Evolutionary conservation across 2,113 vertebrate genomes (phyloP).

Genomic region (Erpornis zantholeuca): DNA sequence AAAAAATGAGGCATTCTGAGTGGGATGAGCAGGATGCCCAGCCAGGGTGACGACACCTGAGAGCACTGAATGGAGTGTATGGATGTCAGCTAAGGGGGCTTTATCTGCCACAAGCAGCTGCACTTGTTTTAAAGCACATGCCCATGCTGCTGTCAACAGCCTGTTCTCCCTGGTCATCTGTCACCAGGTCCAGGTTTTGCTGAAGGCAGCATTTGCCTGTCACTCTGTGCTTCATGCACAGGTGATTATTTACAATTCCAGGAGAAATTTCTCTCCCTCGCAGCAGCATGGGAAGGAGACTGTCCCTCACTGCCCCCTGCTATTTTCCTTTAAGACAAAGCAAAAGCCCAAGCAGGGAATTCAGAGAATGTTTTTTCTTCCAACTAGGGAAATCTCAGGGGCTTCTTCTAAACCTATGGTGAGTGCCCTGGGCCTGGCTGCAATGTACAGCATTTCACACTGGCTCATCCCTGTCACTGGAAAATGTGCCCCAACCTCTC

Average conservation of each 20-base stretch:
- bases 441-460: background rate
- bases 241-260: background rate
- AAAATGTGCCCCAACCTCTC: background rate
- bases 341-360: constrained; percentile 53
- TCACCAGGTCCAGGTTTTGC: background rate
- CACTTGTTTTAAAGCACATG: background rate
- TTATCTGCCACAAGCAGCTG: background rate
- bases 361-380: constrained; percentile 65
- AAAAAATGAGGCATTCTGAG: background rate
- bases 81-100: fast-evolving
- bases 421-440: constrained; percentile 24
- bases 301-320: background rate
- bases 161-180: background rate
- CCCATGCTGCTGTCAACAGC: background rate
- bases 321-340: constrained; percentile 23
- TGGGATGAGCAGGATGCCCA: background rate
- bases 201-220: background rate
- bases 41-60: background rate
- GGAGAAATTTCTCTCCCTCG: fast-evolving
- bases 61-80: fast-evolving
- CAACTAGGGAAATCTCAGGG: constrained; percentile 44
- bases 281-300: background rate
- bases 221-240: background rate
- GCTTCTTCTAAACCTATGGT: constrained; percentile 11
- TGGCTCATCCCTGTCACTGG: background rate